Evolutionary conservation across 2,888 invertebrate species (phyloP), one percentile per base, ranked within the genome.

Genomic region (Scaptomyza polygonia): DNA sequence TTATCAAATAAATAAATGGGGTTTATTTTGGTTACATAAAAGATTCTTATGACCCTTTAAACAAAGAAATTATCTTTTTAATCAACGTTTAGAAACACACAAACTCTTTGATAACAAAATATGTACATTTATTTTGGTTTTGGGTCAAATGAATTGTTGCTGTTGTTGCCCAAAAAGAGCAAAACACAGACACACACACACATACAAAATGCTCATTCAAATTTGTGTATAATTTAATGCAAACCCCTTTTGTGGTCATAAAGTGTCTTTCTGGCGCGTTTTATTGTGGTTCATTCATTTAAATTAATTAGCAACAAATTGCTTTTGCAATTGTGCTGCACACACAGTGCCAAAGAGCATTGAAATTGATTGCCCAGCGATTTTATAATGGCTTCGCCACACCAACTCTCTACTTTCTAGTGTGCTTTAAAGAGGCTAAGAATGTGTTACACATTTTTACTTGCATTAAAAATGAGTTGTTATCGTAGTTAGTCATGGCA

Each of bases 221-320:
- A 34, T n/a, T 47, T 55, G 52, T 55, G 47, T 40, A 54, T 58
- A 54, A 67, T 63, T 62, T 58, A 47, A 53, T 49, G 36, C 14
- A 63, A 47, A 47, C 72, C 62, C 34, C 18, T 18, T 49, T 70
- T 86, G 67, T 58, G 80, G 64, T 27, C 66, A 63, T 83, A 70
- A 77, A 77, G 55, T 61, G 56, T 57, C 48, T 64, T 52, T 54
- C 49, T 42, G 53, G 43, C 56, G 43, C 56, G 52, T 67, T 77
- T 86, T 66, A 83, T 75, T 75, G 84, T 62, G 75, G 72, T 72
- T 71, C 39, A 67, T 80, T 77, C 62, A 68, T 80, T 75, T 66
- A 62, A 79, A 77, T 77, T 82, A 81, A 85, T 85, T 85, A 67
- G 52, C 53, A 55, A 58, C 45, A 67, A 67, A 77, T 65, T 39